Base-by-base conservation (phyloP, 2,797 vertebrate species). In the Anas flavirostris region DNA sequence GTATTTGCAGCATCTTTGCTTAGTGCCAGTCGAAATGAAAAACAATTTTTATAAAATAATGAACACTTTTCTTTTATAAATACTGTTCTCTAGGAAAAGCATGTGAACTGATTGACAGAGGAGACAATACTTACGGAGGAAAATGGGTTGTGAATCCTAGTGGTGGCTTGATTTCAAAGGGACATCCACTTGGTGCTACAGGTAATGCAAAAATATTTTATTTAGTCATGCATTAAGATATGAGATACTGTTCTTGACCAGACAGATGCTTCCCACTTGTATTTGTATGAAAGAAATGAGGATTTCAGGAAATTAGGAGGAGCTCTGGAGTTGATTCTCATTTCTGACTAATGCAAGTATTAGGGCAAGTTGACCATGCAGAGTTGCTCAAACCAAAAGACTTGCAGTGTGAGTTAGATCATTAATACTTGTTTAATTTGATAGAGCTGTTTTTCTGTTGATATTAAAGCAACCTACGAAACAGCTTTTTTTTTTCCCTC, bases 71-170 rank as follows among this genome's bases (percentile, higher is more conserved):
- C 22, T 48, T 48, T 48, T 48, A 48, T 55, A 60, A 79, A 67
- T 90, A 11, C 23, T 97, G 55, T 95, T 95, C 82, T 90, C 4
- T 80, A 99, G 99, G 99, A 87, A 97, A 95, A 98, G 99, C 99
- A 6, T 98, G 98, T 89, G 98, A 98, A 50, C 97, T 99, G 95
- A 98, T 99, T 29, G 99, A 99, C 96, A 98, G 98, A 97, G 99
- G 99, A 91, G 99, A 99, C 97, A 99, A 99, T 85, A 99, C 99
- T 2, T 99, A 99, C 0, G 99, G 99, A 93, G 99, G 99, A 75
- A 99, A 99, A 95, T 99, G 99, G 98, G 99, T 99, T 73, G 75
- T 99, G 93, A 99, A 99, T 97, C 99, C 99, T 35, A 99, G 99
- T 5, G 99, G 99, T 31, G 99, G 99, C 58, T 98, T 99, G 97